Conservation (phyloP, 2,888 invertebrate species). For the Cryptocheilus praepositus region DNA sequence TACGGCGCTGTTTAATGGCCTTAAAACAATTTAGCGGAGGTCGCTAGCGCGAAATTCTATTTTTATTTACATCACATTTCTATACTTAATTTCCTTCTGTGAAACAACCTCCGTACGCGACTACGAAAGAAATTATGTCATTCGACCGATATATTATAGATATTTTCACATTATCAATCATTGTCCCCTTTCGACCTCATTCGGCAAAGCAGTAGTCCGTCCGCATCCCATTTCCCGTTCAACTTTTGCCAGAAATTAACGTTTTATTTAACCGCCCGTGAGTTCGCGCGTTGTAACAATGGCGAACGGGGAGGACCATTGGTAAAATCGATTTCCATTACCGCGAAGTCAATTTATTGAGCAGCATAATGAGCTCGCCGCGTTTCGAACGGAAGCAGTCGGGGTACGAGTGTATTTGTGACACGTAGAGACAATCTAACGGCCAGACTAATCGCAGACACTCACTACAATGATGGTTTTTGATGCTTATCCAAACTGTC, state of each 20-base stretch:
- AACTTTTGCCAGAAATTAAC: neutral
- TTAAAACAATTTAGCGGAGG: too few species aligned
- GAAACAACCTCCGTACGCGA: too few species aligned
- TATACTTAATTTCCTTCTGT: too few species aligned
- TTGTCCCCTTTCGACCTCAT: neutral
- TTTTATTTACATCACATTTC: too few species aligned
- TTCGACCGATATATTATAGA: too few species aligned
- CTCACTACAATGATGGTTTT: slow-evolving; percentile 21
- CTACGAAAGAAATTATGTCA: too few species aligned
- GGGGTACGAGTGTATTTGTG: slow-evolving; percentile 27
- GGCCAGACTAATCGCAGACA: slow-evolving; percentile 25
- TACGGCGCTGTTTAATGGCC: too few species aligned
- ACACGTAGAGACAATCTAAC: slow-evolving; percentile 10
- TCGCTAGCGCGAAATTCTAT: too few species aligned
- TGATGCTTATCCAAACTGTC: slow-evolving; percentile 23
- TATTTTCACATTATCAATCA: too few species aligned
- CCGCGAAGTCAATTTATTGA: slow-evolving; percentile 33
- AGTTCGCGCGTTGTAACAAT: too few species aligned
- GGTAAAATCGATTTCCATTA: slow-evolving; percentile 27
- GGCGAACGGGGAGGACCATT: neutral
- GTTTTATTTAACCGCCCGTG: too few species aligned
- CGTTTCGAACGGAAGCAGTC: slow-evolving; percentile 42
- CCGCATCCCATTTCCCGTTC: neutral
- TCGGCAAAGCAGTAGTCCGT: neutral
- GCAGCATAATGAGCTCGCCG: slow-evolving; percentile 29